Evolutionary conservation across 2,113 vertebrate genomes (phyloP).

Genomic region (Orthonyx spaldingii): DNA sequence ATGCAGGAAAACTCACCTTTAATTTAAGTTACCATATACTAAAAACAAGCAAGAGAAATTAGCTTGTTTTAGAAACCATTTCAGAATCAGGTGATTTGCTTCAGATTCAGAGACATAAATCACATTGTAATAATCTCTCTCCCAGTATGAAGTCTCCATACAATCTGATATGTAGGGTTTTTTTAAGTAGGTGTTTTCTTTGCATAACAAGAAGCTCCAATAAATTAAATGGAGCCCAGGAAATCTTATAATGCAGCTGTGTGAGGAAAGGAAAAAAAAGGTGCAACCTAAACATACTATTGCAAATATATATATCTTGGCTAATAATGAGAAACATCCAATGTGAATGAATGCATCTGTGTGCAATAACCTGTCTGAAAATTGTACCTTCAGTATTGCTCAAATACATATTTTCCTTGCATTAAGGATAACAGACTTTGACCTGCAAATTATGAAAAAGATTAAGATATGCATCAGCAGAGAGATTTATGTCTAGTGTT

Average conservation of each 20-base stretch:
- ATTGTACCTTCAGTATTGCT: conserved; percentile 45
- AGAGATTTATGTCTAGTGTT: conserved; percentile 61
- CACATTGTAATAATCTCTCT: conserved; percentile 68
- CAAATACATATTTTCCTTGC: conserved; percentile 13
- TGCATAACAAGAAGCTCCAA: conserved; percentile 55
- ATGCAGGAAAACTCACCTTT: conserved; percentile 23
- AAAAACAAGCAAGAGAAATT: conserved; percentile 60
- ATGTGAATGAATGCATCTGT: conserved; percentile 12
- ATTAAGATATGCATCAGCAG: conserved; percentile 55
- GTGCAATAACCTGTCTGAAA: conserved; percentile 45
- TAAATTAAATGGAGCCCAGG: conserved; percentile 48
- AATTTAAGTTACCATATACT: conserved; percentile 41
- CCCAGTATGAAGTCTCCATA: conserved; percentile 53
- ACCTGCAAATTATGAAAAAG: conserved; percentile 61
- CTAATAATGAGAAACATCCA: conserved; percentile 35
- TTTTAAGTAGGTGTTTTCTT: conserved; percentile 56
- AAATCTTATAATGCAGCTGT: conserved; percentile 43
- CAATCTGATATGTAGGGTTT: conserved; percentile 45
- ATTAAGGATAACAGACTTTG: conserved; percentile 48
- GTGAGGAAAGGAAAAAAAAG: conserved; percentile 51
- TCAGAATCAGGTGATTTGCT: conserved; percentile 56
- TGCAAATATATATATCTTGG: conserved; percentile 48
- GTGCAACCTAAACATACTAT: conserved; percentile 41
- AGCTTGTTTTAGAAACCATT: conserved; percentile 51
- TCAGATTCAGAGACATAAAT: conserved; percentile 55